Evolutionary conservation across 2,113 vertebrate species (phyloP).

Genomic region (Anhinga anhinga): DNA sequence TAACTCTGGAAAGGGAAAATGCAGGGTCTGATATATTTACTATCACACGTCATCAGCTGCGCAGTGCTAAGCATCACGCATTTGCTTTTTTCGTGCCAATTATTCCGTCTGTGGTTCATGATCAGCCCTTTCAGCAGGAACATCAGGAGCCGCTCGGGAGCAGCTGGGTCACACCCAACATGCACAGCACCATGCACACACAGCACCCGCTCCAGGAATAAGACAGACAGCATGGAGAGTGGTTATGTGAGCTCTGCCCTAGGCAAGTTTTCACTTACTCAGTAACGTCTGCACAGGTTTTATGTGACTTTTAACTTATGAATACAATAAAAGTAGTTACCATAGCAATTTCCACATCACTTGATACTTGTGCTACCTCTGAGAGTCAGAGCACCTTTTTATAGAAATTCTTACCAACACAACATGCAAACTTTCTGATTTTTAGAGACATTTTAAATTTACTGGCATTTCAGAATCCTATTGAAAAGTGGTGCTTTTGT

Average conservation of each 20-base stretch:
- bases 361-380: slow-evolving; percentile 28
- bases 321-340: slow-evolving; percentile 50
- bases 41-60: not conserved
- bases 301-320: slow-evolving; percentile 8
- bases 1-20: not conserved
- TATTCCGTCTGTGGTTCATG: not conserved
- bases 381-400: slow-evolving; percentile 19
- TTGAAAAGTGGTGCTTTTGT: slow-evolving; percentile 1
- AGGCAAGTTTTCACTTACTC: not conserved
- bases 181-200: not conserved
- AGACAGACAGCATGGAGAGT: not conserved
- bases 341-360: slow-evolving; percentile 56
- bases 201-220: not conserved
- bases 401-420: slow-evolving; percentile 17
- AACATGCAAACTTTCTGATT: not conserved
- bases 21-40: not conserved
- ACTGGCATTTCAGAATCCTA: not conserved
- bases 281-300: not conserved
- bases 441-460: not conserved
- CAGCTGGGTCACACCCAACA: not conserved
- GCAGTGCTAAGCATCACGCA: not conserved
- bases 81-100: not conserved
- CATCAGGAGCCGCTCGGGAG: not conserved
- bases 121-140: not conserved
- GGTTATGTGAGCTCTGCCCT: not conserved